Evolutionary conservation across 2,797 vertebrate genomes (phyloP).

Genomic region (Amblyraja radiata): DNA sequence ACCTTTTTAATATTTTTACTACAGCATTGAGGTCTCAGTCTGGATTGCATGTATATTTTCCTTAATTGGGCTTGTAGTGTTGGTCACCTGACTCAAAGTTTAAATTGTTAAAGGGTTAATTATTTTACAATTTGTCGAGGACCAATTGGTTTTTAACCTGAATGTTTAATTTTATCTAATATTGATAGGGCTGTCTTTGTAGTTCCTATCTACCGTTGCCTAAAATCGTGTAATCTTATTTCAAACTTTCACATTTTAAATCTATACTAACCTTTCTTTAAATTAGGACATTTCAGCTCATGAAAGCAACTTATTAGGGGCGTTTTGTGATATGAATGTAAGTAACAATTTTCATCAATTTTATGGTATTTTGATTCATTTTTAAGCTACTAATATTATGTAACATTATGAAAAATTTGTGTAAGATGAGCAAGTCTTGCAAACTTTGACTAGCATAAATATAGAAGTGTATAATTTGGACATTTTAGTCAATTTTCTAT

Average conservation of each 20-base stretch:
- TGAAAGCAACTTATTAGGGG: conserved; percentile 97
- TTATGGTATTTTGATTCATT: conserved; percentile 22
- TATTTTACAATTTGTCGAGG: not conserved
- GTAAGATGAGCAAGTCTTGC: not conserved
- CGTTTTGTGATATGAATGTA: conserved; percentile 99
- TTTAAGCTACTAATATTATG: conserved; percentile 34
- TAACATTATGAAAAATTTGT: not conserved
- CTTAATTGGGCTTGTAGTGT: not conserved
- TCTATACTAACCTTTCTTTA: conserved; percentile 30
- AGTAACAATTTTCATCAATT: conserved; percentile 51
- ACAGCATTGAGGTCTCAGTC: not conserved
- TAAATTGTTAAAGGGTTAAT: not conserved
- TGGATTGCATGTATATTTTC: not conserved
- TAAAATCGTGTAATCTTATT: not conserved
- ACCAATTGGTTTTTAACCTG: not conserved
- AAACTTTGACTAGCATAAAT: not conserved
- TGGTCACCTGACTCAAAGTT: not conserved
- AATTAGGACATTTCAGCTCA: conserved; percentile 91
- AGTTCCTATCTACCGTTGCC: not conserved
- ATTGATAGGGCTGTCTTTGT: not conserved
- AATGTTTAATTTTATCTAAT: not conserved
- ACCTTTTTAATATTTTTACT: not conserved
- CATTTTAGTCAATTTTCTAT: not conserved
- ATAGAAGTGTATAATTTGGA: not conserved
- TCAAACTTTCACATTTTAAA: not conserved